Evolutionary conservation across 2,797 vertebrate species (phyloP), one percentile per base, ranked within the genome.

Genomic region (Astyanax mexicanus): DNA sequence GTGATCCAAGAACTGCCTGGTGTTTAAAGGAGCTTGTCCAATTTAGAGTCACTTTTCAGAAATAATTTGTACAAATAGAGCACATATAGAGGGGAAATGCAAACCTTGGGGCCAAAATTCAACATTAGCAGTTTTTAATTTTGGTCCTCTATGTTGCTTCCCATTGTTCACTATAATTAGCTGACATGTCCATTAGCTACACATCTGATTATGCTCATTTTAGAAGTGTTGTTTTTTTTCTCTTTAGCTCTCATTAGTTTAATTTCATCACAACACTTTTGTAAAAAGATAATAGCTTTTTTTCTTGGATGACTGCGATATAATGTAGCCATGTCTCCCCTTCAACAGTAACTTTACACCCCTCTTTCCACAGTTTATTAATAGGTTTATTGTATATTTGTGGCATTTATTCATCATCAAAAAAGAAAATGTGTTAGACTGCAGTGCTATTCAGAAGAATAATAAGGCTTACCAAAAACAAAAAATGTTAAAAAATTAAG

Each of bases 141-240:
- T 42, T 60, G 32, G 12, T 35, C 72, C 29, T 38, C 47, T 29
- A 21, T 65, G 19, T 57, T 70, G 40, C 57, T 74, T 72, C 17
- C 25, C 27, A 69, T 74, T 61, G 61, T 75, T 62, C 49, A 37
- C 35, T 49, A 45, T 77, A 80, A 82, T 80, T 79, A 74, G 71
- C 38, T 66, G 42, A 69, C 66, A 69, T 65, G 71, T 74, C 77
- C 72, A 69, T 58, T 62, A 25, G 54, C 70, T n/a, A 8, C 3
- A 62, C 19, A 79, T 40, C 40, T 72, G 61, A 72, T 76, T 74
- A 72, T 69, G 9, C 57, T 58, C 66, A 66, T 61, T 54, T 69
- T 72, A 54, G 45, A 72, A 80, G 81, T 45, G 52, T 83, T 77
- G 57, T 23, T 70, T 79, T 70, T 79, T 72, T 73, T 29, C 35